A percentile compares a stretch with the other conserved stretches of the same genome.
Conservation (phyloP, 1,140 invertebrate genomes). For the Trichomalopsis sarcophagae region DNA sequence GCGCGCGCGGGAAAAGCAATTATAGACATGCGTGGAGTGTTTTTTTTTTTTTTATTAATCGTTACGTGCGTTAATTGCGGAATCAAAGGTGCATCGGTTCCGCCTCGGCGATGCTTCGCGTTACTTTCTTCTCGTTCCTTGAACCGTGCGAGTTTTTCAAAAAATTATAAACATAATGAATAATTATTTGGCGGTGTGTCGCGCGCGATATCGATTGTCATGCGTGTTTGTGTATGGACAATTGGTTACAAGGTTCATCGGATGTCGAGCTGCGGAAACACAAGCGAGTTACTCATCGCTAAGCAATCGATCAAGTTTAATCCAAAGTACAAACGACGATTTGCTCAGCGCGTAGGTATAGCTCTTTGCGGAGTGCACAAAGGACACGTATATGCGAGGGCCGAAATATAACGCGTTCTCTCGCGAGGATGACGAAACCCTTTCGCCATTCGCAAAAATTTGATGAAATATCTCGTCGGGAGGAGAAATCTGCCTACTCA, state of each 20-base stretch:
- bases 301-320: not conserved
- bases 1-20: too few species aligned
- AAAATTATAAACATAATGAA: too few species aligned
- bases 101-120: not conserved
- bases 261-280: too few species aligned
- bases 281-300: not conserved
- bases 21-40: too few species aligned
- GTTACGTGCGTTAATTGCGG: not conserved
- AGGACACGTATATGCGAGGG: not conserved
- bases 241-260: too few species aligned
- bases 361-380: not conserved
- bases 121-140: too few species aligned
- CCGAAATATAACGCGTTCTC: not conserved
- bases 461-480: not conserved
- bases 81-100: not conserved
- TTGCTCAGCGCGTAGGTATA: too few species aligned
- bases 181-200: too few species aligned
- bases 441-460: not conserved
- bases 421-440: not conserved
- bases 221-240: too few species aligned
- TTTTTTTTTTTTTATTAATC: not conserved
- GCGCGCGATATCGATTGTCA: too few species aligned
- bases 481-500: not conserved
- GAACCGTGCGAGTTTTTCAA: too few species aligned
- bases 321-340: too few species aligned